These are phyloP conservation scores for Pseudeuparius sepicola DNA, from an alignment of 2,888 invertebrate species.

Conservation along the genomic window DNA sequence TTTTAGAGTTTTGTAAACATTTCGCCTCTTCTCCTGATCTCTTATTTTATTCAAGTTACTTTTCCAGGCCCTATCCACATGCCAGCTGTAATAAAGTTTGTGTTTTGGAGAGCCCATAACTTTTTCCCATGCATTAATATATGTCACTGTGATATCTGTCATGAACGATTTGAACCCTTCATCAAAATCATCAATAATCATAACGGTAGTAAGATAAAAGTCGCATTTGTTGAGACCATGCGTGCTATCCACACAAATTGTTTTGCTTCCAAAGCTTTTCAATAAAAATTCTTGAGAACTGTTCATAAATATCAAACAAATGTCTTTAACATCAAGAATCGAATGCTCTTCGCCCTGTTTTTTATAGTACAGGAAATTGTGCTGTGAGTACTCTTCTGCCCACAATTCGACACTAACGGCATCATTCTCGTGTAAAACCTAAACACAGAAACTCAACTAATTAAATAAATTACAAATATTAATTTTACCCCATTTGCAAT, in stretches of 20 bases:
- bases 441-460: too few species aligned
- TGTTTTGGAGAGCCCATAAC: slow-evolving; percentile 6
- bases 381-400: slow-evolving; percentile 6
- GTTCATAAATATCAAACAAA: slow-evolving; percentile 6
- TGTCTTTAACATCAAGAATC: slow-evolving; percentile 4
- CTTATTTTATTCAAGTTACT: too few species aligned
- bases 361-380: slow-evolving; percentile 7
- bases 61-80: too few species aligned
- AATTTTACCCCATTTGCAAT: too few species aligned
- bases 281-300: slow-evolving; percentile 6
- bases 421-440: too few species aligned
- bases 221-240: slow-evolving; percentile 11
- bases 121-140: slow-evolving; percentile 6
- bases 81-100: slow-evolving; percentile 6
- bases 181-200: slow-evolving; percentile 9
- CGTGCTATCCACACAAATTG: slow-evolving; percentile 10
- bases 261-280: slow-evolving; percentile 4
- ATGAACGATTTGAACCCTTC: slow-evolving; percentile 8
- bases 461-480: too few species aligned
- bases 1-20: too few species aligned
- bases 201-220: slow-evolving; percentile 8
- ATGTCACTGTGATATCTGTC: slow-evolving; percentile 4
- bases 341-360: slow-evolving; percentile 7
- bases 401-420: slow-evolving; percentile 7
- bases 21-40: too few species aligned